Conservation (phyloP, 1,140 invertebrate species). For the Pomacea maculata region DNA sequence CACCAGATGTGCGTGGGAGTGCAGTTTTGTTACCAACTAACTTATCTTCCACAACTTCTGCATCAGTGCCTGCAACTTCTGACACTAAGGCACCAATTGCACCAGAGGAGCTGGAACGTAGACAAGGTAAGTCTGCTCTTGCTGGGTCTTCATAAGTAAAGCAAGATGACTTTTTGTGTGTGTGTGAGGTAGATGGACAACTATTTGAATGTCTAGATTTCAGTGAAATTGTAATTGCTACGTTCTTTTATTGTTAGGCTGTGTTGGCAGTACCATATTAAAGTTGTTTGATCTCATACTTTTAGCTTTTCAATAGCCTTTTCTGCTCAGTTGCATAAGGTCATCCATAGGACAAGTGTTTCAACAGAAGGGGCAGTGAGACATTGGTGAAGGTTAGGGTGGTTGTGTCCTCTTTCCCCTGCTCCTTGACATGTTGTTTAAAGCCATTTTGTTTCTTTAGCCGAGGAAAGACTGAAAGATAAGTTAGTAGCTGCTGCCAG, state of each 20-base stretch:
- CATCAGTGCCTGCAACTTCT: not conserved
- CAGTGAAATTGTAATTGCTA: too few species aligned
- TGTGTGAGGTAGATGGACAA: too few species aligned
- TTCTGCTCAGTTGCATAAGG: too few species aligned
- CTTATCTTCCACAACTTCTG: not conserved
- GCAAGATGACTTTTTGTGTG: too few species aligned
- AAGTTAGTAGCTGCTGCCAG: constrained; percentile 71
- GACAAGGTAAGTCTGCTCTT: not conserved
- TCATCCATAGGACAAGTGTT: too few species aligned
- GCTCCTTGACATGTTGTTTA: not conserved
- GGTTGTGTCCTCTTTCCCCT: not conserved
- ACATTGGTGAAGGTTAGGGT: not conserved
- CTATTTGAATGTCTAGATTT: too few species aligned
- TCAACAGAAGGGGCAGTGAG: too few species aligned
- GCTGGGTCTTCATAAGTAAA: too few species aligned
- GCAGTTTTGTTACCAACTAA: constrained; percentile 28
- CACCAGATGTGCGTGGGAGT: not conserved
- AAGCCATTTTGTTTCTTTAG: constrained; percentile 48
- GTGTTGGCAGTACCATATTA: too few species aligned
- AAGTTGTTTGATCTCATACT: too few species aligned
- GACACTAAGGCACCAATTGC: not conserved
- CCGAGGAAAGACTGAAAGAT: constrained; percentile 75
- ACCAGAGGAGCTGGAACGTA: not conserved
- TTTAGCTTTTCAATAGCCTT: too few species aligned
- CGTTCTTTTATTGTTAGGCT: too few species aligned